Evolutionary conservation across 2,888 invertebrate genomes (phyloP).

Genomic region (Geotrupes spiniger): DNA sequence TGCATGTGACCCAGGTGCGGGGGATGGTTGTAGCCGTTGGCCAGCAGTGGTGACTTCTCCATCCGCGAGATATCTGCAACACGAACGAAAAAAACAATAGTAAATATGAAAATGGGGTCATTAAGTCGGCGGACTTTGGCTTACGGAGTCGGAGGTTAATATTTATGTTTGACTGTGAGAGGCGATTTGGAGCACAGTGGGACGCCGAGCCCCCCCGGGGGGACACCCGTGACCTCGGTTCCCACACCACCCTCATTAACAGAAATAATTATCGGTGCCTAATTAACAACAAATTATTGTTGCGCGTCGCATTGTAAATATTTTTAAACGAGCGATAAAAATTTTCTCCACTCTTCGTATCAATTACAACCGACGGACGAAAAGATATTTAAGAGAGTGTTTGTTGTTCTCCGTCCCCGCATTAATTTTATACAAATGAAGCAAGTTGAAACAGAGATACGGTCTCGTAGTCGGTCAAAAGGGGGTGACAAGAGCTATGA

Average conservation of each 20-base stretch:
- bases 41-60: slow-evolving; percentile 88
- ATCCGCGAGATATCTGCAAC: slow-evolving; percentile 78
- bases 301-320: slow-evolving; percentile 19
- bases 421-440: slow-evolving; percentile 8
- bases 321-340: slow-evolving; percentile 2
- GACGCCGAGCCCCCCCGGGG: slow-evolving; percentile 38
- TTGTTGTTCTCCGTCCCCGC: slow-evolving; percentile 1
- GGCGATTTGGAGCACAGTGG: slow-evolving; percentile 43
- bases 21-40: slow-evolving; percentile 92
- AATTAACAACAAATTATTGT: slow-evolving; percentile 25
- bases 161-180: slow-evolving; percentile 37
- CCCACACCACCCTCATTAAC: slow-evolving; percentile 48
- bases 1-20: slow-evolving; percentile 91
- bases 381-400: neutral
- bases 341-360: too few species aligned
- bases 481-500: slow-evolving; percentile 22
- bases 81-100: neutral
- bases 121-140: slow-evolving; percentile 6
- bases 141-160: slow-evolving; percentile 20
- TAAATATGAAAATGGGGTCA: slow-evolving; percentile 1
- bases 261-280: slow-evolving; percentile 43
- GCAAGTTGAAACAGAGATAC: slow-evolving; percentile 4
- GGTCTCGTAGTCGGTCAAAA: slow-evolving; percentile 8
- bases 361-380: too few species aligned
- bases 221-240: slow-evolving; percentile 42